Evolutionary conservation across 2,113 vertebrate genomes (phyloP), one percentile per base, ranked within the genome.

Genomic region (Tetrao urogallus): DNA sequence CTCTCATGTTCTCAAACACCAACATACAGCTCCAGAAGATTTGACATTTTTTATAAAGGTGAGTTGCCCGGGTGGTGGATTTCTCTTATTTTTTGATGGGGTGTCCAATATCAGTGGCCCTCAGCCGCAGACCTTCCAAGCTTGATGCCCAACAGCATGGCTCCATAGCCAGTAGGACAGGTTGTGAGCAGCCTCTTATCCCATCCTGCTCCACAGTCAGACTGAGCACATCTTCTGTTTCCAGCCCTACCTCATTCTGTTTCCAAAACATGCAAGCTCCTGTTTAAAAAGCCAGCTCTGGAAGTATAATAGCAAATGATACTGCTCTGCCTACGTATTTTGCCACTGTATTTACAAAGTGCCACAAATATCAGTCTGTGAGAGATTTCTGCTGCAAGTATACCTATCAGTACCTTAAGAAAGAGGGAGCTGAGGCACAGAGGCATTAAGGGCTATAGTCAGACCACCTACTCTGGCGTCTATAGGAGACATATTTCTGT

Each of bases 61-160:
- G 36, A 4, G 52, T 57, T 69, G 8, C 81, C 32, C n/a, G 56
- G 25, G 30, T 0, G 0, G 72, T 0, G 0, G 25, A 48, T 52
- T 71, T 10, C 3, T 52, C 28, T 27, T 58, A 28, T 2, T 7
- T 85, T 86, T 83, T 43, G 7, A 20, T 18, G 34, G 60, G 3
- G 0, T 88, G 71, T 40, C 34, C 40, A 52, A 47, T n/a, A 36
- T 12, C 18, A 61, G 56, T 60, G 5, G 13, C 66, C 50, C 64
- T 76, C 48, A 91, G 50, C 15, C 75, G 28, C 74, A 89, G 25
- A 57, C 15, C 21, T 71, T 42, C 36, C 24, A 10, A 76, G 11
- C 40, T 66, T 10, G 0, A 28, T 48, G 30, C 20, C 32, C 64
- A 43, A 40, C 50, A 88, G 7, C 24, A 45, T 0, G 0, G 28